phyloP scores from a whole-genome alignment of 2,113 vertebrate species.

The Tachuris rubrigastra region DNA sequence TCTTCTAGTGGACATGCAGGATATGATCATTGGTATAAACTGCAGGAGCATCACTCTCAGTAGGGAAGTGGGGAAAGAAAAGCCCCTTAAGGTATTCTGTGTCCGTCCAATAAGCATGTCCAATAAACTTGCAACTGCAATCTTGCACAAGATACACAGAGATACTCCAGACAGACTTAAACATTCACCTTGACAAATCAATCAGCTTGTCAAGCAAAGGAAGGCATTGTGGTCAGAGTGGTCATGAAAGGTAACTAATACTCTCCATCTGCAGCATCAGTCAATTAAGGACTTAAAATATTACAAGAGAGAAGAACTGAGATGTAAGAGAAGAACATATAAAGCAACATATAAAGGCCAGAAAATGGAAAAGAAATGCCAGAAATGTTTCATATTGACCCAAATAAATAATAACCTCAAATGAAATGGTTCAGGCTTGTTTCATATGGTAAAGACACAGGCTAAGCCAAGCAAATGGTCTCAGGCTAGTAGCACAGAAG shows the following conservation, averaged over 20 bases:
- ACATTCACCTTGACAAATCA: slow-evolving; percentile 12
- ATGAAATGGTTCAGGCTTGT: slow-evolving; percentile 1
- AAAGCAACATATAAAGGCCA: background rate
- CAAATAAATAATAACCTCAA: background rate
- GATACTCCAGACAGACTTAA: background rate
- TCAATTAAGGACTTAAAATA: slow-evolving; percentile 26
- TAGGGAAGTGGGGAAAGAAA: background rate
- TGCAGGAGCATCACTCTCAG: background rate
- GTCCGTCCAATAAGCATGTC: background rate
- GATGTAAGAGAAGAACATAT: background rate
- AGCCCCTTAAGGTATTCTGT: background rate
- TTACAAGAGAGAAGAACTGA: background rate
- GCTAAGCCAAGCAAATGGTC: background rate
- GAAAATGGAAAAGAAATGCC: background rate
- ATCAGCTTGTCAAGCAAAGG: slow-evolving; percentile 9
- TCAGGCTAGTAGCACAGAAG: background rate
- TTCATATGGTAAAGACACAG: background rate
- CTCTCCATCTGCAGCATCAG: background rate
- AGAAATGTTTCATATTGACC: background rate
- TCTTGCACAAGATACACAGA: background rate
- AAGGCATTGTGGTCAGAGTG: background rate
- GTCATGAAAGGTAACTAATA: background rate
- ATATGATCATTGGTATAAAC: background rate
- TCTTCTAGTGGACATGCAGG: background rate
- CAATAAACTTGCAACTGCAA: background rate